Evolutionary conservation across 2,888 invertebrate genomes (phyloP).

Genomic region (Blastobasis lacticolella): DNA sequence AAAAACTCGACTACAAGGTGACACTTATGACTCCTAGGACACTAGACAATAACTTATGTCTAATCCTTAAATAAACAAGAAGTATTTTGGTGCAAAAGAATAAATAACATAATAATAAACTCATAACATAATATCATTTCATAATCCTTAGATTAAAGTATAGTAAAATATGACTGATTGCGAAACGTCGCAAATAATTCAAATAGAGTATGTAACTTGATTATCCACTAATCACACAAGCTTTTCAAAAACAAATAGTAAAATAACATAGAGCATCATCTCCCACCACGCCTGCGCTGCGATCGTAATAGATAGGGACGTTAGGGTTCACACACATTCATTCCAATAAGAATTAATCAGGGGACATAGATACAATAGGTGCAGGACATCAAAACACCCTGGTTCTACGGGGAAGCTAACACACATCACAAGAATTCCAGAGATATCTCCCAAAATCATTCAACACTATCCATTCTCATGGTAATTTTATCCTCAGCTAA

Average conservation of each 20-base stretch:
- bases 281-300: conserved; percentile 29
- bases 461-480: no score
- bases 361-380: conserved; percentile 48
- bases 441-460: no score
- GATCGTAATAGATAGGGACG: conserved; percentile 16
- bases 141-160: conserved; percentile 30
- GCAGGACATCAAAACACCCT: conserved; percentile 42
- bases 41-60: conserved; percentile 68
- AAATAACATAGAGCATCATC: conserved; percentile 15
- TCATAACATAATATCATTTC: conserved; percentile 32
- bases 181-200: conserved; percentile 50
- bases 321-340: conserved; percentile 54
- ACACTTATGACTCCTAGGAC: conserved; percentile 67
- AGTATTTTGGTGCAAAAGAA: conserved; percentile 63
- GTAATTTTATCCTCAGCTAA: no score
- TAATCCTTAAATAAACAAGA: conserved; percentile 57
- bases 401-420: conserved; percentile 50
- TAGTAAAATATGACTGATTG: conserved; percentile 48
- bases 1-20: conserved; percentile 63
- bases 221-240: conserved; percentile 68
- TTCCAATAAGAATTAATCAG: conserved; percentile 65
- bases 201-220: conserved; percentile 16
- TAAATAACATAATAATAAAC: conserved; percentile 37
- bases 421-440: conserved; percentile 48
- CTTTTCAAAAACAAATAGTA: conserved; percentile 40